Evolutionary conservation across 2,888 invertebrate species (phyloP).

Genomic region (Cryptophagus acutangulus): DNA sequence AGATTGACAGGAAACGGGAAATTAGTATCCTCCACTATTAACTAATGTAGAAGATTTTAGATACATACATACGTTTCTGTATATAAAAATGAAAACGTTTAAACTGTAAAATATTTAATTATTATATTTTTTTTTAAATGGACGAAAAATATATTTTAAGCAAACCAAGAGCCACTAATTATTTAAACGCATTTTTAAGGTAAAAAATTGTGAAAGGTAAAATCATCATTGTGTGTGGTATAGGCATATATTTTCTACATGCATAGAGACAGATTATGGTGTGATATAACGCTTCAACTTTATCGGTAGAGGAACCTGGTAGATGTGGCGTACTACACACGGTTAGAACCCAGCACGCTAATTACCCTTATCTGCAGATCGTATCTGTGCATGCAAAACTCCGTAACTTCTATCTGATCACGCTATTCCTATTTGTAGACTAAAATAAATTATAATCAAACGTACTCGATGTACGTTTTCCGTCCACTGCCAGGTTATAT

Average conservation of each 20-base stretch:
- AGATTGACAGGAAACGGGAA: no score
- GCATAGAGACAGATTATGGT: background rate
- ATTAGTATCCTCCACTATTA: no score
- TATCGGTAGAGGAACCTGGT: background rate
- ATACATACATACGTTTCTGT: no score
- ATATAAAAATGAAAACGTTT: no score
- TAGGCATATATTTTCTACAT: background rate
- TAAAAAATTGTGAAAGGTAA: no score
- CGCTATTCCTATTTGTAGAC: conserved; percentile 36
- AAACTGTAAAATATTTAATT: no score
- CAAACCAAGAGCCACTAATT: no score
- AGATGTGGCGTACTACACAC: conserved; percentile 19
- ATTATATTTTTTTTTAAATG: no score
- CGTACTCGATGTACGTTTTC: conserved; percentile 15
- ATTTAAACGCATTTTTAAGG: no score
- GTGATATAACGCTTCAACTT: background rate
- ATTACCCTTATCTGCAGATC: conserved; percentile 36
- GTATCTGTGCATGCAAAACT: conserved; percentile 36
- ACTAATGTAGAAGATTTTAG: no score
- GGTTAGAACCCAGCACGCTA: conserved; percentile 32
- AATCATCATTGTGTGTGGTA: background rate
- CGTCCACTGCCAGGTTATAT: conserved; percentile 1
- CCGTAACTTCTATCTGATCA: conserved; percentile 36
- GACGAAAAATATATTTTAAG: no score
- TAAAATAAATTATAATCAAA: conserved; percentile 35